Evolutionary conservation across 2,797 vertebrate genomes (phyloP).

Genomic region (Cheirogaleus major): DNA sequence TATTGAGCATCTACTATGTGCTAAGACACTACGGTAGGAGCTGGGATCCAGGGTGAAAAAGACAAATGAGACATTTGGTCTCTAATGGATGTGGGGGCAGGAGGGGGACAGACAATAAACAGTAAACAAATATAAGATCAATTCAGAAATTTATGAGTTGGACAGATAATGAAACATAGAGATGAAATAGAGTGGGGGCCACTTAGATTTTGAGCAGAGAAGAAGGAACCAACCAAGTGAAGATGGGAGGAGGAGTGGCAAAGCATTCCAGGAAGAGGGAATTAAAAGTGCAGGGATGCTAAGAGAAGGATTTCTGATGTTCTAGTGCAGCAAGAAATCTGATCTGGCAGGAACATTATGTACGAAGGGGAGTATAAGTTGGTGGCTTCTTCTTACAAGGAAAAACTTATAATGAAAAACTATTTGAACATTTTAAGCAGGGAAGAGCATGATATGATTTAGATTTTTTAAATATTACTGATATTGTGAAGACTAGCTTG

Average conservation of each 20-base stretch:
- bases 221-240: neutral
- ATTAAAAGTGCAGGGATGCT: neutral
- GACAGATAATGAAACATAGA: neutral
- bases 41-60: neutral
- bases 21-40: neutral
- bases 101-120: neutral
- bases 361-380: neutral
- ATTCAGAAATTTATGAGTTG: neutral
- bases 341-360: neutral
- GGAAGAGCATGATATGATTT: neutral
- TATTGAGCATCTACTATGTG: neutral
- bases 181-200: neutral
- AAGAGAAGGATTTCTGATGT: neutral
- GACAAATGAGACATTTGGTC: neutral
- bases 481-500: neutral
- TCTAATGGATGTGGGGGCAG: neutral
- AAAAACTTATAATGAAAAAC: neutral
- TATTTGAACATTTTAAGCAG: neutral
- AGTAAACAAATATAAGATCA: constrained; percentile 19
- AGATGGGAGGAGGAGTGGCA: neutral
- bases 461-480: neutral
- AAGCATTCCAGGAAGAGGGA: neutral
- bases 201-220: neutral
- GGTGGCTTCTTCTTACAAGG: neutral
- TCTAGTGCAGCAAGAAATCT: neutral